Base-by-base conservation (phyloP, 2,888 invertebrate species). In the Oscheius sp. region DNA sequence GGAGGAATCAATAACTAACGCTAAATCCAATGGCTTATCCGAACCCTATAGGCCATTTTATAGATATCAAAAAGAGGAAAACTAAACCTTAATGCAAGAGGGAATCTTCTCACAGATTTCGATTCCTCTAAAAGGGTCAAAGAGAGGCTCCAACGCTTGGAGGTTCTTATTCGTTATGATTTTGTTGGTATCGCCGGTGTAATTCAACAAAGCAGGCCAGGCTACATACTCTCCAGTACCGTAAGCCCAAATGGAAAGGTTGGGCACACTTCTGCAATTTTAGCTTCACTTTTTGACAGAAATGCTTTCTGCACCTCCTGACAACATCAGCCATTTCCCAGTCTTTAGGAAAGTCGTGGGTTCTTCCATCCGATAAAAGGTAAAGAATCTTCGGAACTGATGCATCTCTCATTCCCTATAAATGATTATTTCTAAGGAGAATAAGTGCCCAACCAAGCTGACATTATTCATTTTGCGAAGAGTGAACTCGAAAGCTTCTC, bases 151-250 rank as follows among this genome's bases (percentile, higher is more conserved):
- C 48, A 84, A 68, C 42, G 76, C 70, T 17, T 78, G 67, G 63
- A 85, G 70, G 64, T 86, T 84, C 71, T 81, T 76, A 75, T 84
- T 84, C 0, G 84, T 84, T 20, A 84, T 76, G 25, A 86, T 84
- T 69, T 84, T 84, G 12, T 53, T 69, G 5, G 23, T 37, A 45
- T 53, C 29, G 64, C 75, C 65, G 6, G 84, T 84, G 45, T 83
- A 83, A 61, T 85, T 83, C 10, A 80, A 65, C 50, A 86, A 68
- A 29, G 83, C 84, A 4, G 75, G 69, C 80, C 84, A 82, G 17
- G 86, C 86, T 27, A 85, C 86, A 64, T 84, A 86, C 53, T 86
- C 86, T 3, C 86, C 86, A 5, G 84, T 84, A 45, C 86, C 86
- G 71, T 86, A 86, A 0, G 85, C 85, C 81, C 82, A 85, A 31